Evolutionary conservation across 1,140 invertebrate genomes (phyloP).

Genomic region (Pygmarrhopalites habei): DNA sequence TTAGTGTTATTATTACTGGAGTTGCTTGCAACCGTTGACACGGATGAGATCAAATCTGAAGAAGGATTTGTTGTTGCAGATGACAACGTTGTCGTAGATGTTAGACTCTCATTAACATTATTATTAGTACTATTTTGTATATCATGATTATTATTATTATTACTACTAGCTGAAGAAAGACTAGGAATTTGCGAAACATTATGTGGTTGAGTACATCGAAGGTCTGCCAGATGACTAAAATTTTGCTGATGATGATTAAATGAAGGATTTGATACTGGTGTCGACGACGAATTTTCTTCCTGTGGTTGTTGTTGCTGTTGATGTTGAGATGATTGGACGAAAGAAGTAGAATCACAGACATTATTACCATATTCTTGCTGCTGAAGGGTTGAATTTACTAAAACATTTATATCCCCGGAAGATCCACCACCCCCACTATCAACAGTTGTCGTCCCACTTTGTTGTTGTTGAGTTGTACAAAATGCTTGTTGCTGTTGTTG

Average conservation of each 20-base stretch:
- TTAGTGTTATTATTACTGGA: constrained; percentile 3
- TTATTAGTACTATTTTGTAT: background rate
- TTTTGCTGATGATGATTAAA: constrained; percentile 5
- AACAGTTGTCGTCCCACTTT: background rate
- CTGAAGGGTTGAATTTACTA: constrained; percentile 10
- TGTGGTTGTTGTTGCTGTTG: constrained; percentile 10
- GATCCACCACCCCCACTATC: background rate
- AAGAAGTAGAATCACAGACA: constrained; percentile 29
- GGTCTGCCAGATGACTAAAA: constrained; percentile 15
- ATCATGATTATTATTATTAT: constrained; percentile 4
- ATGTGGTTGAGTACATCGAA: constrained; percentile 17
- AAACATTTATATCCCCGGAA: background rate
- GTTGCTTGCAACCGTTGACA: background rate
- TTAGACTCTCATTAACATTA: background rate
- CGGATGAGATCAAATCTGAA: constrained; percentile 29
- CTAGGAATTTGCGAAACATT: constrained; percentile 20
- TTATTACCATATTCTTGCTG: constrained; percentile 17
- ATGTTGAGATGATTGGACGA: constrained; percentile 12
- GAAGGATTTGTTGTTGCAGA: background rate
- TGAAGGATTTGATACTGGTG: background rate
- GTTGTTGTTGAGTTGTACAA: too few relatives aligned
- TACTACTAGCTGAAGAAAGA: constrained; percentile 22
- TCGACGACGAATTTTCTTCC: background rate
- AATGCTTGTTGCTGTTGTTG: background rate
- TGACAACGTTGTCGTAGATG: too few relatives aligned